Evolutionary conservation across 2,888 invertebrate genomes (phyloP).

Genomic region (Mesorhabditis sp.): DNA sequence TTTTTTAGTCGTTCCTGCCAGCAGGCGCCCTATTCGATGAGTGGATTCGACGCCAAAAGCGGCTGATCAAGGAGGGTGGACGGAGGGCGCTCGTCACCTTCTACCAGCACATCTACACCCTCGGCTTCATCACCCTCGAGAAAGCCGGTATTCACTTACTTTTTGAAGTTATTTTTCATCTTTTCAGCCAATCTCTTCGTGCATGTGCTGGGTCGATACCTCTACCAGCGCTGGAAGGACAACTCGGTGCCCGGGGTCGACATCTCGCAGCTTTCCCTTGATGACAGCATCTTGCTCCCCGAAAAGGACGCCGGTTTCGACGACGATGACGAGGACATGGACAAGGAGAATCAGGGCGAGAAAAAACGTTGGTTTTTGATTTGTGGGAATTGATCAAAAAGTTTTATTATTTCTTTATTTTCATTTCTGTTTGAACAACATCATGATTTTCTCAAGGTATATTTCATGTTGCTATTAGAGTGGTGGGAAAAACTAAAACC

Average conservation of each 20-base stretch:
- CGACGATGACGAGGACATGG: neutral
- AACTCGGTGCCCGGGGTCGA: neutral
- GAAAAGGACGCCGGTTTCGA: neutral
- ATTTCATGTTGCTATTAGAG: no score
- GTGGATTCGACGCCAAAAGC: neutral
- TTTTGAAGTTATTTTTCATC: no score
- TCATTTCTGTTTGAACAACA: no score
- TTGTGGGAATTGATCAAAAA: no score
- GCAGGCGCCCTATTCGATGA: no score
- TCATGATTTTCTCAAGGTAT: no score
- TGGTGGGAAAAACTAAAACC: no score
- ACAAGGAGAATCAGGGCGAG: neutral
- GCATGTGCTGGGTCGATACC: neutral
- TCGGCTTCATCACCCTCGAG: neutral
- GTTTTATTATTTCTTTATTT: no score
- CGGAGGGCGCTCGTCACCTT: neutral
- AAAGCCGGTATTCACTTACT: neutral
- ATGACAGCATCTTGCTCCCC: neutral
- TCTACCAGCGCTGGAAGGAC: neutral
- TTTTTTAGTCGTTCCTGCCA: no score
- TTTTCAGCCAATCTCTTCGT: neutral
- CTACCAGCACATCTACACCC: conserved; percentile 1
- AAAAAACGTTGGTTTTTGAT: no score
- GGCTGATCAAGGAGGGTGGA: conserved; percentile 1
- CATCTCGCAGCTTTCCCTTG: neutral